phyloP scores from a whole-genome alignment of 2,888 invertebrate species.

The Julus scandinavius region DNA sequence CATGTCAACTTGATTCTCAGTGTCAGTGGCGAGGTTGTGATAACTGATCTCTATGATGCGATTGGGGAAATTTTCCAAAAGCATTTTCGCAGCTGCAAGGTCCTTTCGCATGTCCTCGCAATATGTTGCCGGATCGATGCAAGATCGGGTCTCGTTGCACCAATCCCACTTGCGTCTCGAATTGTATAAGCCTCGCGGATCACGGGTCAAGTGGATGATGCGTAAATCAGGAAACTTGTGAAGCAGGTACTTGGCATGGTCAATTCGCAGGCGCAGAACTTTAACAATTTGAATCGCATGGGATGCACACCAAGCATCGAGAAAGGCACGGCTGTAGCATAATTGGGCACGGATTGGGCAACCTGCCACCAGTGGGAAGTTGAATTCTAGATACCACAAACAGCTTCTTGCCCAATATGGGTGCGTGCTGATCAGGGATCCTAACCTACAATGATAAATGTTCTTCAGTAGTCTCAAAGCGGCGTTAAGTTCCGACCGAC shows the following conservation, averaged over 20 bases:
- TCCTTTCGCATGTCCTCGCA: slow-evolving; percentile 67
- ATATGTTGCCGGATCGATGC: slow-evolving; percentile 79
- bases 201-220: slow-evolving; percentile 81
- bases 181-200: slow-evolving; percentile 87
- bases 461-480: not conserved
- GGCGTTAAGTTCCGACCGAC: not conserved
- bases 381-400: not conserved
- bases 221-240: slow-evolving; percentile 72
- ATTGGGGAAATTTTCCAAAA: slow-evolving; percentile 76
- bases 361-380: not conserved
- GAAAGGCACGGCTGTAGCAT: not conserved
- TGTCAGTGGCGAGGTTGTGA: slow-evolving; percentile 74
- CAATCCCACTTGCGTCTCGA: slow-evolving; percentile 83
- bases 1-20: not conserved
- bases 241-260: slow-evolving; percentile 77
- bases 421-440: not conserved
- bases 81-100: slow-evolving; percentile 72
- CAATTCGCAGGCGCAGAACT: slow-evolving; percentile 80
- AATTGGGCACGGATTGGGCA: not conserved
- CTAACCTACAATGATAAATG: not conserved
- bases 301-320: not conserved
- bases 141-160: slow-evolving; percentile 82
- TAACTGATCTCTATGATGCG: slow-evolving; percentile 84
- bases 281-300: slow-evolving; percentile 67
- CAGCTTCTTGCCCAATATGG: not conserved